Conservation (phyloP, 2,888 invertebrate species). For the Amphipoea oculea region DNA sequence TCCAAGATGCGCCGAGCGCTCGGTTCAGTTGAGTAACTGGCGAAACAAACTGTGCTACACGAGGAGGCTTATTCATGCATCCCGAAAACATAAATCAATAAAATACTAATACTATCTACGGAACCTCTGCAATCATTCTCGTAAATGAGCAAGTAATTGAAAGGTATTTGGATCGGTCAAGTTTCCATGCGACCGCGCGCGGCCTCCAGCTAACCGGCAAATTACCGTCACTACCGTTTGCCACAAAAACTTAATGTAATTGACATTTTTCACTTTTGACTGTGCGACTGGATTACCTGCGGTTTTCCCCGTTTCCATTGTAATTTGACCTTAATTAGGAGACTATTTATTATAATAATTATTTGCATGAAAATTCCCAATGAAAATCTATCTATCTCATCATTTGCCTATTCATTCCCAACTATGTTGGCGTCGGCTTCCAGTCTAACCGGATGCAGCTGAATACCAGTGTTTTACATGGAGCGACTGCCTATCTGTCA, state of each 20-base stretch:
- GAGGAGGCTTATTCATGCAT: too few relatives aligned
- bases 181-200: conserved; percentile 74
- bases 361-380: background rate
- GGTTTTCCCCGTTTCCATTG: conserved; percentile 32
- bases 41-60: too few relatives aligned
- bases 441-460: too few relatives aligned
- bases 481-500: too few relatives aligned
- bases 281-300: conserved; percentile 7
- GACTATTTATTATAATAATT: background rate
- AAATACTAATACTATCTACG: background rate
- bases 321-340: background rate
- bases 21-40: too few relatives aligned
- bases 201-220: conserved; percentile 79
- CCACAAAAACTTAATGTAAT: conserved; percentile 50
- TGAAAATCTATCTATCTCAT: too few relatives aligned
- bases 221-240: conserved; percentile 71
- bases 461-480: too few relatives aligned
- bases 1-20: too few relatives aligned
- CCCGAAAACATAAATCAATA: background rate
- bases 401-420: too few relatives aligned
- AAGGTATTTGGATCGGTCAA: conserved; percentile 61
- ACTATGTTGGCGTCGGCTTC: too few relatives aligned
- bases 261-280: conserved; percentile 45
- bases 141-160: conserved; percentile 65
- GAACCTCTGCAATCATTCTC: conserved; percentile 45